These are phyloP conservation scores for Axis porcinus DNA, from an alignment of 2,113 vertebrate genomes.

Conservation along the genomic window DNA sequence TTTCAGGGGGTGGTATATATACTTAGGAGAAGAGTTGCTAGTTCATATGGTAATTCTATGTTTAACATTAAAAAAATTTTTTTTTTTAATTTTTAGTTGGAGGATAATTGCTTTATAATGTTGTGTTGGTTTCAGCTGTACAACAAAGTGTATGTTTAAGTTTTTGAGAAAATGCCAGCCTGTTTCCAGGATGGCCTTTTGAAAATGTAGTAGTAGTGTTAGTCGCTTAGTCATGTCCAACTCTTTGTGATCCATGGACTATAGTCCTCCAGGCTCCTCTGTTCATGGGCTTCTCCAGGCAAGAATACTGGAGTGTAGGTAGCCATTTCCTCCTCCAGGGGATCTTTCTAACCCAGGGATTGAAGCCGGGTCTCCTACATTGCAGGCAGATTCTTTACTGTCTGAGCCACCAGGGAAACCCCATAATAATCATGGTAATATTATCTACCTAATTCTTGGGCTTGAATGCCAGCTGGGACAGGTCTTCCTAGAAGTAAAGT, in stretches of 20 bases:
- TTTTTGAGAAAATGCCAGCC: background rate
- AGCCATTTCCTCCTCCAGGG: background rate
- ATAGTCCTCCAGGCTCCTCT: background rate
- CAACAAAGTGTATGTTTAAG: background rate
- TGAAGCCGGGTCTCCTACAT: background rate
- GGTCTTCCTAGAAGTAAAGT: background rate
- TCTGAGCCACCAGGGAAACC: background rate
- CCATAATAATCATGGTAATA: background rate
- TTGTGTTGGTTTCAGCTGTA: background rate
- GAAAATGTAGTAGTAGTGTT: background rate
- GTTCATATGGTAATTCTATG: background rate
- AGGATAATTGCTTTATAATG: background rate
- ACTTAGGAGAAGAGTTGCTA: background rate
- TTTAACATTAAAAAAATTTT: background rate
- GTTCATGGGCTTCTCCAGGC: background rate
- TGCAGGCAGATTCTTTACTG: background rate
- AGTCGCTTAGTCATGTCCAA: background rate
- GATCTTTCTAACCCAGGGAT: background rate
- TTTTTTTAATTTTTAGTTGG: background rate
- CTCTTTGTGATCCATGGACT: background rate
- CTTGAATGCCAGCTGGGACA: background rate
- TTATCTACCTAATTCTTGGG: background rate
- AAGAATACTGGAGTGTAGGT: background rate
- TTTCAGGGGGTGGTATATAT: accelerated
- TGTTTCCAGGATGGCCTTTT: background rate